phyloP scores from a whole-genome alignment of 2,888 invertebrate genomes.

The Acanthoscelides obtectus region DNA sequence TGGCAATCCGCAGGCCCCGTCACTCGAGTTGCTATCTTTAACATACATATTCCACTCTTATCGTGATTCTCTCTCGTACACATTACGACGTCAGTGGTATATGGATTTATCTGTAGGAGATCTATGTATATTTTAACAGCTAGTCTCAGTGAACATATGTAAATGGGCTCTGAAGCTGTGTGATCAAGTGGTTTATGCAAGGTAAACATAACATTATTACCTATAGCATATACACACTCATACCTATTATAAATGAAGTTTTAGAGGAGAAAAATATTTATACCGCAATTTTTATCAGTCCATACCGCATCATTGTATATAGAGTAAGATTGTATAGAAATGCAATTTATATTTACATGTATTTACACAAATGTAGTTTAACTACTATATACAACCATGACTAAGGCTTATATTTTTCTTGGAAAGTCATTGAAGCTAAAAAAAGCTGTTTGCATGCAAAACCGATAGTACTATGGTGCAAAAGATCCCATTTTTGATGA shows the following conservation, averaged over 20 bases:
- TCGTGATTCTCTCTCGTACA: too few relatives aligned
- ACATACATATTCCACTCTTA: too few relatives aligned
- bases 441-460: too few relatives aligned
- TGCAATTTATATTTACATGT: background rate
- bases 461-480: too few relatives aligned
- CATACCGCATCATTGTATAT: background rate
- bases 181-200: background rate
- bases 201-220: background rate
- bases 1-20: too few relatives aligned
- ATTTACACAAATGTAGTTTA: background rate
- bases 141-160: background rate
- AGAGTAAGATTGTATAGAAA: background rate
- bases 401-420: background rate
- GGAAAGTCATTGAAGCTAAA: too few relatives aligned
- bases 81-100: too few relatives aligned
- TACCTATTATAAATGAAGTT: background rate
- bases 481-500: too few relatives aligned
- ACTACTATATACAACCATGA: background rate
- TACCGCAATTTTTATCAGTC: background rate
- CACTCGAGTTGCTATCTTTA: too few relatives aligned
- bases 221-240: background rate
- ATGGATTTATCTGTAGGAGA: too few relatives aligned
- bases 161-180: background rate
- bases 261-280: background rate
- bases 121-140: background rate